phyloP scores from a whole-genome alignment of 2,797 vertebrate species.

The Apogon talboti region DNA sequence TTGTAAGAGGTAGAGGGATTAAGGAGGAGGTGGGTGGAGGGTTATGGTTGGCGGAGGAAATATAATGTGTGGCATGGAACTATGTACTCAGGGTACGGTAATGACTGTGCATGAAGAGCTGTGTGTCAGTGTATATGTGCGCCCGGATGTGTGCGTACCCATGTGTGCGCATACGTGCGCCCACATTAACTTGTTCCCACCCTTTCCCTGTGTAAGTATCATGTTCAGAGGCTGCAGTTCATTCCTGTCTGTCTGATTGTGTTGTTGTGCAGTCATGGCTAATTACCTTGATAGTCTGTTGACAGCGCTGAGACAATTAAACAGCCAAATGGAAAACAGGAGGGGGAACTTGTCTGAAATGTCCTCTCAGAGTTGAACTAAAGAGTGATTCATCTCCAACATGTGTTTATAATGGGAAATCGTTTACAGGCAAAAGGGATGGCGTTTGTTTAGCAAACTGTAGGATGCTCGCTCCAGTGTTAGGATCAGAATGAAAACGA shows the following conservation, averaged over 20 bases:
- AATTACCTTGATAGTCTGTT: constrained; percentile 82
- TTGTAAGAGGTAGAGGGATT: constrained; percentile 78
- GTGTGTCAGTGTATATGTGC: constrained; percentile 22
- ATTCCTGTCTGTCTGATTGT: constrained; percentile 74
- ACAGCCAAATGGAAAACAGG: constrained; percentile 78
- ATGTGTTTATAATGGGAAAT: constrained; percentile 76
- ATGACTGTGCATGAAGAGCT: constrained; percentile 59
- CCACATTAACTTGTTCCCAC: constrained; percentile 59
- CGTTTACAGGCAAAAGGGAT: constrained; percentile 63
- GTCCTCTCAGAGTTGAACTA: constrained; percentile 73
- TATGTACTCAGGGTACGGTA: constrained; percentile 77
- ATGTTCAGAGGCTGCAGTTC: constrained; percentile 73
- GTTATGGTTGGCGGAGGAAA: constrained; percentile 83
- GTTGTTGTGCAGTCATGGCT: constrained; percentile 81
- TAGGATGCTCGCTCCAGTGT: constrained; percentile 43
- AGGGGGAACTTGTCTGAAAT: constrained; percentile 74
- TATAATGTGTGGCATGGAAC: constrained; percentile 82
- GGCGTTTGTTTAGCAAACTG: constrained; percentile 70
- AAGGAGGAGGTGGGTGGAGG: constrained; percentile 77
- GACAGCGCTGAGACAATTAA: constrained; percentile 80
- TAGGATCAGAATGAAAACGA: constrained; percentile 37
- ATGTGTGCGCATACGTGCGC: constrained; percentile 47
- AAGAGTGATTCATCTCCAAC: constrained; percentile 75
- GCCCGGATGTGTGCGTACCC: constrained; percentile 26
- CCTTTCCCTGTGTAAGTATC: constrained; percentile 67